A percentile compares a stretch with the other conserved stretches of the same genome.
Evolutionary conservation across 1,140 invertebrate genomes (phyloP).

Genomic region (Atta cephalotes): DNA sequence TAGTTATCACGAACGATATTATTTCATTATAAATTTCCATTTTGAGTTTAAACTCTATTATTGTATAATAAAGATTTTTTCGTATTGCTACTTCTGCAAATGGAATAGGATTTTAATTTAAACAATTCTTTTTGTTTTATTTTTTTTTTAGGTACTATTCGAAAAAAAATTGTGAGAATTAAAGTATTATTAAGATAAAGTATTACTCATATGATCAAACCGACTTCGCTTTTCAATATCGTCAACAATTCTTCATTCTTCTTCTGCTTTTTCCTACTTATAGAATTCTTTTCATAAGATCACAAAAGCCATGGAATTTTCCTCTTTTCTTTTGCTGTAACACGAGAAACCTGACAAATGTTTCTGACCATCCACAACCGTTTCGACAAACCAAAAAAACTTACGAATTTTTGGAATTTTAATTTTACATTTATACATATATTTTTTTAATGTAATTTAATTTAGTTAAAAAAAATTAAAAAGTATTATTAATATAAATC

Average conservation of each 20-base stretch:
- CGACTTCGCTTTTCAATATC: neutral
- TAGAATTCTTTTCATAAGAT: neutral
- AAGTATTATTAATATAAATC: neutral
- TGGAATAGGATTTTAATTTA: neutral
- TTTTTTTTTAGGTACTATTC: neutral
- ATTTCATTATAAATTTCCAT: neutral
- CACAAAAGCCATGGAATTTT: neutral
- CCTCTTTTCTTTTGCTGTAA: neutral
- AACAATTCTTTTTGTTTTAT: neutral
- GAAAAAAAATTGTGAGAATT: neutral
- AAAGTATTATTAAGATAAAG: neutral
- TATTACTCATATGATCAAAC: no score
- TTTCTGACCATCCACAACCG: conserved; percentile 13
- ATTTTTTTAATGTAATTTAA: neutral
- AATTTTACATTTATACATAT: neutral
- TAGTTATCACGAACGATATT: neutral
- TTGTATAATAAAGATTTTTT: neutral
- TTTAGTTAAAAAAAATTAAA: neutral
- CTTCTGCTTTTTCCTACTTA: neutral
- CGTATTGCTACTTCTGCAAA: neutral
- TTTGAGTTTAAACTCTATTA: no score
- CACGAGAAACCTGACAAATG: conserved; percentile 44
- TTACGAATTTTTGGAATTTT: conserved; percentile 19
- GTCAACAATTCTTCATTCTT: neutral
- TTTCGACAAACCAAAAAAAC: conserved; percentile 66